Conservation (phyloP, 2,113 vertebrate genomes). For the Leucopsar rothschildi region DNA sequence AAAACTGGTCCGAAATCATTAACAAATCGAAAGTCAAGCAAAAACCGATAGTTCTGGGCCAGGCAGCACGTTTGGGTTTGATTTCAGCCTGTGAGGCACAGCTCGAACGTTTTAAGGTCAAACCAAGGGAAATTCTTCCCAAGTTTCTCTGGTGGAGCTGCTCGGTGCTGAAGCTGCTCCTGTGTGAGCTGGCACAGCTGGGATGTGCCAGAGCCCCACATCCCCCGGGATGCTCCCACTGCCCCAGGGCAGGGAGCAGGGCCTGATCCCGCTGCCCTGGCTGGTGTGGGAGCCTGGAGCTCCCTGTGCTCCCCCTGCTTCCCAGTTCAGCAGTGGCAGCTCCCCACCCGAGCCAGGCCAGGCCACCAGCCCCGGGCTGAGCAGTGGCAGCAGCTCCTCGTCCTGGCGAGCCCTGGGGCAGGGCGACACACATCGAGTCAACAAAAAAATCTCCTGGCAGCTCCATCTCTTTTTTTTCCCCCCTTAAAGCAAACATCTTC, state of each 20-base stretch:
- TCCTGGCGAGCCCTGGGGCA: background rate
- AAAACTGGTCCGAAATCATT: background rate
- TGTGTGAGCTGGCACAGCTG: accelerated
- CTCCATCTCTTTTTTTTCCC: background rate
- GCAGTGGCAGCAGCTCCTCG: background rate
- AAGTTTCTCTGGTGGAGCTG: background rate
- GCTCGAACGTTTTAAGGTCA: conserved; percentile 13
- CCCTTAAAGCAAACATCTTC: conserved; percentile 78
- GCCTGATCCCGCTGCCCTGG: background rate
- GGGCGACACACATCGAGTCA: conserved; percentile 17
- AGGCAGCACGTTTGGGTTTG: background rate
- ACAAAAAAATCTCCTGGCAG: conserved; percentile 51
- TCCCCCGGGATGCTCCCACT: accelerated
- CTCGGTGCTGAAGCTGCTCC: background rate
- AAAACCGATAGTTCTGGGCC: background rate
- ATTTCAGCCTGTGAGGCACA: background rate
- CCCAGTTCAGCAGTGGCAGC: background rate
- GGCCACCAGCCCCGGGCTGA: background rate
- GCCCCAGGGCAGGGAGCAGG: accelerated
- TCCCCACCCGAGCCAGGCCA: background rate
- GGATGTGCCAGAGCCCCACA: accelerated
- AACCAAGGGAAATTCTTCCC: background rate
- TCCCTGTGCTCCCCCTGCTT: background rate
- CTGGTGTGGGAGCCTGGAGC: accelerated
- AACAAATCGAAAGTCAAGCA: background rate